These are phyloP conservation scores for Holacanthus passer DNA, from an alignment of 2,113 vertebrate species.

Conservation along the genomic window DNA sequence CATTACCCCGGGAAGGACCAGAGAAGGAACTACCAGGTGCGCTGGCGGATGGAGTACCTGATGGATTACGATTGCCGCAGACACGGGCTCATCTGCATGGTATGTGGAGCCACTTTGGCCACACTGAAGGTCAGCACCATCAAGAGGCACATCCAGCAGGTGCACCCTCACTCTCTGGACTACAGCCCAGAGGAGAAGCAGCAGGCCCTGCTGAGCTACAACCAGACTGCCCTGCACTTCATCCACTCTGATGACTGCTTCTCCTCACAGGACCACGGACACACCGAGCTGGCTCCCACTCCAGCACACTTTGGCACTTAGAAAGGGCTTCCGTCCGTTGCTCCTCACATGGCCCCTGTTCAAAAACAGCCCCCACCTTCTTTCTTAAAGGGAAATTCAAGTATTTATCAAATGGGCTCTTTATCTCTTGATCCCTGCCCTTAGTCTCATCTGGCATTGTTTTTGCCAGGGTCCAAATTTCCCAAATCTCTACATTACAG, in stretches of 20 bases:
- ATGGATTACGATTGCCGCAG: slow-evolving; percentile 93
- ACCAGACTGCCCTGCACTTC: slow-evolving; percentile 84
- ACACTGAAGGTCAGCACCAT: slow-evolving; percentile 92
- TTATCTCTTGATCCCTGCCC: no score
- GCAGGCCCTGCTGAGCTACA: slow-evolving; percentile 88
- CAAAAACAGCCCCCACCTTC: slow-evolving; percentile 46
- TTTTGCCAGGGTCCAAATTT: neutral
- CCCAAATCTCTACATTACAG: neutral
- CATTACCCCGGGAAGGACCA: slow-evolving; percentile 90
- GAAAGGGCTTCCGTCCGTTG: slow-evolving; percentile 35
- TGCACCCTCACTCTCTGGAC: slow-evolving; percentile 90
- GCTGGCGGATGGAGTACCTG: slow-evolving; percentile 91
- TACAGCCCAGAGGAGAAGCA: slow-evolving; percentile 87
- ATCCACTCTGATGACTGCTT: slow-evolving; percentile 84
- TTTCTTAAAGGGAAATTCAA: slow-evolving; percentile 22
- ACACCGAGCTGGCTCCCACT: slow-evolving; percentile 32
- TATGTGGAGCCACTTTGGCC: slow-evolving; percentile 88
- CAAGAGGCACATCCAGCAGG: slow-evolving; percentile 91
- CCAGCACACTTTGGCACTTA: slow-evolving; percentile 67
- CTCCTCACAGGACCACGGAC: slow-evolving; percentile 75
- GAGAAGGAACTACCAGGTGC: slow-evolving; percentile 92
- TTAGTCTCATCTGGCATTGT: neutral
- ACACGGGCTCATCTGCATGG: slow-evolving; percentile 90
- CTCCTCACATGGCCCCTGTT: slow-evolving; percentile 24
- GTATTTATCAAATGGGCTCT: slow-evolving; percentile 12